Evolutionary conservation across 2,797 vertebrate species (phyloP).

Genomic region (Phylloscopus collybita): DNA sequence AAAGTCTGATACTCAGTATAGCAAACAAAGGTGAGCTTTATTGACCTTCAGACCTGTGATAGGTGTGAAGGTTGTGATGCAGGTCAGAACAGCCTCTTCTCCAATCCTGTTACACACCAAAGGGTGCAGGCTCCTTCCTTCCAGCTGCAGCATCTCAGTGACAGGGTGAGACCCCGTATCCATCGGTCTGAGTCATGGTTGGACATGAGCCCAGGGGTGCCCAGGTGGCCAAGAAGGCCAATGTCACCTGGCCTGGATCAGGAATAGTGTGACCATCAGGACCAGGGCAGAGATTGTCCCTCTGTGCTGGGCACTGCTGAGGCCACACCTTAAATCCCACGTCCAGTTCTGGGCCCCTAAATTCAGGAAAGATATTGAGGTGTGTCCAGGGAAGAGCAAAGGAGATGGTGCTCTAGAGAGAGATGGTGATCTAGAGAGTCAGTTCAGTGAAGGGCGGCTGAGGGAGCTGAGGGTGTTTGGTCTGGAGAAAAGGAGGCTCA

Average conservation of each 20-base stretch:
- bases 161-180: not conserved
- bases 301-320: not conserved
- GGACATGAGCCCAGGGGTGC: not conserved
- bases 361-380: not conserved
- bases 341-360: not conserved
- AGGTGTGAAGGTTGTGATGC: not conserved
- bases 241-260: not conserved
- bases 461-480: not conserved
- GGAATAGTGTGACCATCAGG: not conserved
- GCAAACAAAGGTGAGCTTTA: not conserved
- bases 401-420: not conserved
- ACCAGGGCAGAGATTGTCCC: not conserved
- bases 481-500: not conserved
- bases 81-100: not conserved
- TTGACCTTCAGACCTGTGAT: not conserved
- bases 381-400: not conserved
- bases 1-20: not conserved
- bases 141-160: not conserved
- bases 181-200: fast-evolving
- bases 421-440: not conserved
- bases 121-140: not conserved
- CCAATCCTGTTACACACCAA: not conserved
- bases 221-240: not conserved
- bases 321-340: not conserved
- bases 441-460: not conserved